Conservation (phyloP, 2,113 vertebrate species). For the Neoarius graeffei region DNA sequence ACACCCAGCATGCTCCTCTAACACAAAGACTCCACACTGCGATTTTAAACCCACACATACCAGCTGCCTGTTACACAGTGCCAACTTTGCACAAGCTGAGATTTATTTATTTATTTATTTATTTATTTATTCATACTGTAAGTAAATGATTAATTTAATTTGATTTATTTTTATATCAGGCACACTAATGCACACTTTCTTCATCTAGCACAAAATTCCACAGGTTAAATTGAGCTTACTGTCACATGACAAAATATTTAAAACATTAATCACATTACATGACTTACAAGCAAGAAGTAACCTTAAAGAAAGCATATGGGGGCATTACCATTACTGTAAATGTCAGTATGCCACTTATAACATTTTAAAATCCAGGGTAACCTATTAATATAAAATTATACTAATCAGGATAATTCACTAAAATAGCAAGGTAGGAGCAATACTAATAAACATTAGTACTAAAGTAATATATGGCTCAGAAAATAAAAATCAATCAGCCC, state of each 20-base stretch:
- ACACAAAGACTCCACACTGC: conserved; percentile 44
- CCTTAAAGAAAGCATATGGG: no score
- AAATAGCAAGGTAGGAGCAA: no score
- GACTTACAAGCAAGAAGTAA: no score
- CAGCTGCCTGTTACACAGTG: conserved; percentile 48
- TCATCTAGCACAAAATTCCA: background rate
- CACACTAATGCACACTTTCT: background rate
- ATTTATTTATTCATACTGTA: background rate
- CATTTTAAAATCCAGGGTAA: no score
- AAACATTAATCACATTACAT: no score
- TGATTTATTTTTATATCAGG: background rate
- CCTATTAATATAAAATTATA: no score
- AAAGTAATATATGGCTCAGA: no score
- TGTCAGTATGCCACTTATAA: no score
- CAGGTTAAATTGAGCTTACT: background rate
- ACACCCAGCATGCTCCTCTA: conserved; percentile 44
- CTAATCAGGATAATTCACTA: no score
- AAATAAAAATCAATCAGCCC: no score
- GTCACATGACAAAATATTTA: background rate
- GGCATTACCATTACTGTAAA: no score
- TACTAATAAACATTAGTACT: no score
- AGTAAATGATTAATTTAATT: background rate
- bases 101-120: background rate
- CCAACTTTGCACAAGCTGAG: conserved; percentile 14
- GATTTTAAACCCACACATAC: conserved; percentile 54